phyloP scores from a whole-genome alignment of 2,113 vertebrate species.

The Rhinopithecus roxellana region DNA sequence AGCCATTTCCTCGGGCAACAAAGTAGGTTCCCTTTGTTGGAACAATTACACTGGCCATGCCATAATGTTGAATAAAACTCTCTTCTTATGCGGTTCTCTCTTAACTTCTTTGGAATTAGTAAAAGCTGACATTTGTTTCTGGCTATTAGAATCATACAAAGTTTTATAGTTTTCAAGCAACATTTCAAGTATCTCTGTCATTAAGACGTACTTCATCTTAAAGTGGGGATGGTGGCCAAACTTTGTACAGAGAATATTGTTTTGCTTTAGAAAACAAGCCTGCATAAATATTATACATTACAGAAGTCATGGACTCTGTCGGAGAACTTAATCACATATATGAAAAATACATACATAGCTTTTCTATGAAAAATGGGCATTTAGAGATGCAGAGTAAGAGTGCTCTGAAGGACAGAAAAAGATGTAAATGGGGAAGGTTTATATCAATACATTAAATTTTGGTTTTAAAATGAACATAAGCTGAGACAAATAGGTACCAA shows the following conservation, averaged over 20 bases:
- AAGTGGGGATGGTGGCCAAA: slow-evolving; percentile 6
- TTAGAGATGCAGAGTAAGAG: background rate
- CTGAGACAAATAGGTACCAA: slow-evolving; percentile 28
- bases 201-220: background rate
- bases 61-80: slow-evolving; percentile 3
- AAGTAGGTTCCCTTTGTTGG: background rate
- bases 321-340: background rate
- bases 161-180: slow-evolving; percentile 37
- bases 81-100: background rate
- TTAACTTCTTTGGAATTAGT: slow-evolving; percentile 33
- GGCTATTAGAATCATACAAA: background rate
- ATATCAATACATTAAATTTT: slow-evolving; percentile 19
- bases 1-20: background rate
- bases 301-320: background rate
- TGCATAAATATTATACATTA: background rate
- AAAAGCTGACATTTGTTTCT: slow-evolving; percentile 37
- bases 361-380: slow-evolving; percentile 5
- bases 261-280: slow-evolving; percentile 31
- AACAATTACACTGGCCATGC: background rate
- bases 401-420: background rate
- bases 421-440: background rate
- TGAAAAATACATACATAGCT: background rate
- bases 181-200: background rate
- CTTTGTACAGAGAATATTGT: background rate
- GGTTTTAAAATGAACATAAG: slow-evolving; percentile 36